Evolutionary conservation across 2,113 vertebrate genomes (phyloP), one percentile per base, ranked within the genome.

Genomic region (Clupea harengus): DNA sequence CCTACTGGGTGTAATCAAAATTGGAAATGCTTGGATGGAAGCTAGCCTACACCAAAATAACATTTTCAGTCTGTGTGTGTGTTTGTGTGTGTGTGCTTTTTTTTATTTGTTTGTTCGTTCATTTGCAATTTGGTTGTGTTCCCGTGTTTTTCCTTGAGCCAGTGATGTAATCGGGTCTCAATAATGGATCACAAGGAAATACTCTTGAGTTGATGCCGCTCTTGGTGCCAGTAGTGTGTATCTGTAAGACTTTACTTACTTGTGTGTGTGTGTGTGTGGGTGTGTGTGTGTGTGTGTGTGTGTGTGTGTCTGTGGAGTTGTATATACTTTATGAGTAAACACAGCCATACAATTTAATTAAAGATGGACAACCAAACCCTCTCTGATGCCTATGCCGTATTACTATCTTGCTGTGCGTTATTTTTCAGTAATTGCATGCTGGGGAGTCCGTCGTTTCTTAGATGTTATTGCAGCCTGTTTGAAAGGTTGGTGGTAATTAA

Each of bases 141-240:
- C 64, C 64, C 0, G 32, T 72, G 25, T 72, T 10, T 72, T 32
- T 72, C 64, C 64, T 13, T 72, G 64, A 72, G 11, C 64, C 28
- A 15, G 25, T 13, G 32, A 32, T 72, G 64, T 72, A 32, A 72
- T 72, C 64, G 10, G 25, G 64, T 25, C 64, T 72, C 64, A 72
- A 72, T 72, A 72, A 72, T 72, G 64, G 64, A 72, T 72, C 64
- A 72, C 64, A 72, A 72, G 25, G 64, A 72, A 72, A 28, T 13
- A 15, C 64, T 72, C 3, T 28, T 72, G n/a, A 32, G 25, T 13
- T 72, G 28, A 7, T 10, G 64, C 10, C 10, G 10, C 64, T 32
- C n/a, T 72, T 8, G 10, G 15, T 32, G 28, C 64, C n/a, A 28
- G 25, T 32, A 13, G 64, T 13, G 25, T 72, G 15, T 54, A 54